Percentiles rank a stretch among this genome's conserved stretches.
phyloP scores from a whole-genome alignment of 2,888 invertebrate species.

The Chloromyia formosa region DNA sequence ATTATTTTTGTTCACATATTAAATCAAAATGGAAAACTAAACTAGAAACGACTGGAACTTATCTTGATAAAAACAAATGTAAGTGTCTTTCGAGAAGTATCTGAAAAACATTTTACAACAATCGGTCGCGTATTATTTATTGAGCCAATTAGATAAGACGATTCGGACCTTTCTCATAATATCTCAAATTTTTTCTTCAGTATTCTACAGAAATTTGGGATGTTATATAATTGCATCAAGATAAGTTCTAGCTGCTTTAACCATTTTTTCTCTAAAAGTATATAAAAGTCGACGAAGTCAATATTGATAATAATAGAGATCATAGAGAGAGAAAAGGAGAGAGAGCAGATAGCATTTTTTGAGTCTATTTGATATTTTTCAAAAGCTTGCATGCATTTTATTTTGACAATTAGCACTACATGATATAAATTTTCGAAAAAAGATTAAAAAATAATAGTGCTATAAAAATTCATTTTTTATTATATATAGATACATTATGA shows the following conservation, averaged over 20 bases:
- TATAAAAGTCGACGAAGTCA: background rate
- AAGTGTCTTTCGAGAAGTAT: conserved; percentile 8
- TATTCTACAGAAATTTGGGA: conserved; percentile 20
- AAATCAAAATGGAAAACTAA: background rate
- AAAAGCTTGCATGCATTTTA: no score
- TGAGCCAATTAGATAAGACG: conserved; percentile 43
- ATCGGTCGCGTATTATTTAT: conserved; percentile 37
- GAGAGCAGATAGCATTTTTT: no score
- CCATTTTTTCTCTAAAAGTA: background rate
- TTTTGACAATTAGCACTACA: conserved; percentile 11
- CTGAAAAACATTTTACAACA: conserved; percentile 11
- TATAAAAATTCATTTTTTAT: conserved; percentile 44
- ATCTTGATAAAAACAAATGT: conserved; percentile 12
- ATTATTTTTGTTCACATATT: no score
- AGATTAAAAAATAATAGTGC: conserved; percentile 15
- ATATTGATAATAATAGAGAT: background rate
- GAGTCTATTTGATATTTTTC: no score
- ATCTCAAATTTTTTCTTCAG: conserved; percentile 21
- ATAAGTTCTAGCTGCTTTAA: background rate
- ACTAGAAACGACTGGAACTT: background rate
- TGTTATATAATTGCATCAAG: conserved; percentile 14
- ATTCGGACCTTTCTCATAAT: conserved; percentile 12
- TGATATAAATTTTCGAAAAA: conserved; percentile 37
- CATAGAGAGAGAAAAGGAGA: no score
- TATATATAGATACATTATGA: conserved; percentile 39